Evolutionary conservation across 1,140 invertebrate genomes (phyloP).

Genomic region (Drosophila tropicalis): DNA sequence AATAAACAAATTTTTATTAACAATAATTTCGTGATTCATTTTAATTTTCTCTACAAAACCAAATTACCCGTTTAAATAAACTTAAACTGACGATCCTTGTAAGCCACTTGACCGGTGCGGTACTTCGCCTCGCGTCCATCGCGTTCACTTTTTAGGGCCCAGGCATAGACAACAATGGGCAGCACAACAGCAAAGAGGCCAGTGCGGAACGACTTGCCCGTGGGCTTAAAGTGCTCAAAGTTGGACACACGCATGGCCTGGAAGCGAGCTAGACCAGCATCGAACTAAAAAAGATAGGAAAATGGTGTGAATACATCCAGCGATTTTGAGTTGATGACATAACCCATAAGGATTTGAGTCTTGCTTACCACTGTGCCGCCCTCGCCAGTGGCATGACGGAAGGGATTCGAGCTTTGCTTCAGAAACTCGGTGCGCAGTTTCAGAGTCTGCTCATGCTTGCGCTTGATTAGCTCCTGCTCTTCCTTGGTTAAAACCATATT

Average conservation of each 20-base stretch:
- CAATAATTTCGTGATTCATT: slow-evolving; percentile 28
- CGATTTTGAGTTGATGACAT: slow-evolving; percentile 78
- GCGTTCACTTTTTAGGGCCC: slow-evolving; percentile 85
- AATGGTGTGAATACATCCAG: slow-evolving; percentile 24
- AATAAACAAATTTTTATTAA: slow-evolving; percentile 75
- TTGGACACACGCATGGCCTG: slow-evolving; percentile 87
- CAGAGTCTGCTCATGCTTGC: slow-evolving; percentile 75
- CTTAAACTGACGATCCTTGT: slow-evolving; percentile 88
- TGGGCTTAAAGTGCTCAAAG: slow-evolving; percentile 88
- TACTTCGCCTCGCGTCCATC: slow-evolving; percentile 85
- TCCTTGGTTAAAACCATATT: slow-evolving; percentile 58
- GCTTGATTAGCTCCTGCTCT: slow-evolving; percentile 62
- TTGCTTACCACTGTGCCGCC: slow-evolving; percentile 86
- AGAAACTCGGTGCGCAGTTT: slow-evolving; percentile 85
- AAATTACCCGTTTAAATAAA: slow-evolving; percentile 83
- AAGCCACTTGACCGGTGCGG: slow-evolving; percentile 88
- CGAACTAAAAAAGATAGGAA: slow-evolving; percentile 86
- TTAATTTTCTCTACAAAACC: slow-evolving; percentile 56
- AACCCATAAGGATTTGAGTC: slow-evolving; percentile 51
- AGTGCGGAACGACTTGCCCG: slow-evolving; percentile 84
- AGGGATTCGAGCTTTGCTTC: slow-evolving; percentile 88
- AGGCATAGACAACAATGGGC: slow-evolving; percentile 85
- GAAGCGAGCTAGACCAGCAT: slow-evolving; percentile 88
- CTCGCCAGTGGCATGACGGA: slow-evolving; percentile 84
- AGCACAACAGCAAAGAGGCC: slow-evolving; percentile 85